phyloP scores from a whole-genome alignment of 2,113 vertebrate genomes.

The Xiphias gladius region DNA sequence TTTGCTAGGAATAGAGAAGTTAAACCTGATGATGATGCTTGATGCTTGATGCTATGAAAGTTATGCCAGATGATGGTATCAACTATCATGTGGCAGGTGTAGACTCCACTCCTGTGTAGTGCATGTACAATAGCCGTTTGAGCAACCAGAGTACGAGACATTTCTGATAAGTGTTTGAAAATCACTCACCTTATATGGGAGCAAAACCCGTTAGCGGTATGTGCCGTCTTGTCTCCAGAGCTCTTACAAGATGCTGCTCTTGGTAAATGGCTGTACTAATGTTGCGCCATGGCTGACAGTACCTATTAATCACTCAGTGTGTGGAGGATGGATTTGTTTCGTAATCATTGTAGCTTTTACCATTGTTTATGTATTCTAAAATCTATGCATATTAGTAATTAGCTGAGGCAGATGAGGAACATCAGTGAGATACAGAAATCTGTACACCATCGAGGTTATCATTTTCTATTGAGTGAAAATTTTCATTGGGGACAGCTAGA shows the following conservation, averaged over 20 bases:
- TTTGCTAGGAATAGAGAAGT: conserved; percentile 36
- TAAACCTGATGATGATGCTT: conserved; percentile 36
- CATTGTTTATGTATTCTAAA: conserved; percentile 59
- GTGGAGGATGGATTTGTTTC: conserved; percentile 70
- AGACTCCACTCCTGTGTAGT: background rate
- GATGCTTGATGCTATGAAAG: conserved; percentile 32
- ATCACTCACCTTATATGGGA: conserved; percentile 14
- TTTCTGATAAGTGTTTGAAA: conserved; percentile 19
- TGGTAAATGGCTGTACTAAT: conserved; percentile 72
- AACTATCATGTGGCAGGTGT: conserved; percentile 4
- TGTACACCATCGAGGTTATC: conserved; percentile 4
- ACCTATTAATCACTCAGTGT: conserved; percentile 76
- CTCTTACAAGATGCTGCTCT: conserved; percentile 45
- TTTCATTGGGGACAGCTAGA: background rate
- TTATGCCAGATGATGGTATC: background rate
- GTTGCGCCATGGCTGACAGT: conserved; percentile 71
- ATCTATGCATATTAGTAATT: conserved; percentile 56
- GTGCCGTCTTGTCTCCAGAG: conserved; percentile 50
- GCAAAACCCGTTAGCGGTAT: conserved; percentile 33
- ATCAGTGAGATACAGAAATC: conserved; percentile 25
- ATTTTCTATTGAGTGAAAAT: conserved; percentile 25
- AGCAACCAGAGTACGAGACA: conserved; percentile 4
- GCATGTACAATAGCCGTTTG: background rate
- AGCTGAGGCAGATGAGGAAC: conserved; percentile 51
- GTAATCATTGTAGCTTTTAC: conserved; percentile 65